Conservation (phyloP, 1,140 invertebrate genomes). For the Polypedilum pembai region DNA sequence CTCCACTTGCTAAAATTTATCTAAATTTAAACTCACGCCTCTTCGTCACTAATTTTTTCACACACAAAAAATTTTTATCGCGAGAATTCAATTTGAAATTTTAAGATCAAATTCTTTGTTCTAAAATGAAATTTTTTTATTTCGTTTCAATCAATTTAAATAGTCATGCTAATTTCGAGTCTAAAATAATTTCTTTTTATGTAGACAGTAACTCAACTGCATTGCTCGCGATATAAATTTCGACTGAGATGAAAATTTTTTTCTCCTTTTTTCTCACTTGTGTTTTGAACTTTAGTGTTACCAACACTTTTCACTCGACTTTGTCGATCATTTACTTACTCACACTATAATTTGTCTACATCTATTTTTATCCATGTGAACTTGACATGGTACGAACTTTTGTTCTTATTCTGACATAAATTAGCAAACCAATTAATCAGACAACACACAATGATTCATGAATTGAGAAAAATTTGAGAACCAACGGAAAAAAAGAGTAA, state of each 20-base stretch:
- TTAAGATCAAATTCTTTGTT: too few relatives aligned
- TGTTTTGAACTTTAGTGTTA: not conserved
- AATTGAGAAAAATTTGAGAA: too few relatives aligned
- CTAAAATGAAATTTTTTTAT: too few relatives aligned
- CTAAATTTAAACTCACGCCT: not conserved
- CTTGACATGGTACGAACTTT: not conserved
- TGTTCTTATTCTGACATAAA: not conserved
- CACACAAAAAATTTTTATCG: not conserved
- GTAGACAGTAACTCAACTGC: not conserved
- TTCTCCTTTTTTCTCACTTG: not conserved
- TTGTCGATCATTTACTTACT: not conserved
- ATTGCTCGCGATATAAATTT: not conserved
- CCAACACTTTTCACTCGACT: not conserved
- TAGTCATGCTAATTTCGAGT: not conserved
- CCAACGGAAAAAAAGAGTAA: not conserved
- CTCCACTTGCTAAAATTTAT: slow-evolving; percentile 7
- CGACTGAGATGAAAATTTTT: slow-evolving; percentile 5
- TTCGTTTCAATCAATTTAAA: not conserved
- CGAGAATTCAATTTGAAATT: not conserved
- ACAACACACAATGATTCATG: not conserved
- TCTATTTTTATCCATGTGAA: slow-evolving; percentile 2
- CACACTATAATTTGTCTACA: not conserved
- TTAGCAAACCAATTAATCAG: not conserved
- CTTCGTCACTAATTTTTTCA: too few relatives aligned
- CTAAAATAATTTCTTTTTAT: too few relatives aligned